A percentile compares a stretch with the other conserved stretches of the same genome.
phyloP scores from a whole-genome alignment of 2,888 invertebrate species.

The Ischnura elegans region DNA sequence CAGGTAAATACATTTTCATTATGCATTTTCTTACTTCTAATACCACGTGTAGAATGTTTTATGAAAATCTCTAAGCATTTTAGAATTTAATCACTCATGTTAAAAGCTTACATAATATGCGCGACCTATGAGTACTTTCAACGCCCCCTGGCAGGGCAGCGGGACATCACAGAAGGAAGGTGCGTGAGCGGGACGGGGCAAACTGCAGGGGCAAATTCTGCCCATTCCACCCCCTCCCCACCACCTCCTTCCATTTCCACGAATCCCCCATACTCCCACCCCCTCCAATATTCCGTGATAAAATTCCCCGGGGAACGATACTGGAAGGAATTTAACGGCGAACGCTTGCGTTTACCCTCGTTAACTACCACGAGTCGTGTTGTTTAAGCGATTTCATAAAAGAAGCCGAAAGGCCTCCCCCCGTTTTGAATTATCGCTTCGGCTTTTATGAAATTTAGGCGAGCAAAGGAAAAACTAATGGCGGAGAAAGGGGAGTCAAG shows the following conservation, averaged over 20 bases:
- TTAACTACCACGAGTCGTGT: constrained; percentile 49
- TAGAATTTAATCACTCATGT: no score
- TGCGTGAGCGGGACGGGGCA: not conserved
- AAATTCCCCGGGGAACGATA: constrained; percentile 5
- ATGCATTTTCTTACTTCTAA: no score
- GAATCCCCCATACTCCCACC: not conserved
- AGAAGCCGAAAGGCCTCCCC: constrained; percentile 22
- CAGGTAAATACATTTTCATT: no score
- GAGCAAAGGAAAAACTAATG: not conserved
- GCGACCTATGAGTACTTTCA: not conserved
- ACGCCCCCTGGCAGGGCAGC: not conserved
- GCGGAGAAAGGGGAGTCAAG: not conserved
- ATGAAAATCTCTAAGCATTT: no score
- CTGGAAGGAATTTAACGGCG: constrained; percentile 44
- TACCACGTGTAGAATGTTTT: no score
- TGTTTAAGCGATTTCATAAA: constrained; percentile 61
- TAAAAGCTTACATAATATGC: no score
- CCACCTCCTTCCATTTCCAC: not conserved
- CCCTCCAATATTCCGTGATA: not conserved
- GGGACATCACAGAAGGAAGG: not conserved
- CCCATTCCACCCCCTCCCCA: not conserved
- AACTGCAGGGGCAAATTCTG: not conserved
- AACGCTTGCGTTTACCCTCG: constrained; percentile 38
- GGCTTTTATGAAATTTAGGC: constrained; percentile 53
- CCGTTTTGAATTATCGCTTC: constrained; percentile 63